Evolutionary conservation across 2,113 vertebrate genomes (phyloP).

Genomic region (Parus major): DNA sequence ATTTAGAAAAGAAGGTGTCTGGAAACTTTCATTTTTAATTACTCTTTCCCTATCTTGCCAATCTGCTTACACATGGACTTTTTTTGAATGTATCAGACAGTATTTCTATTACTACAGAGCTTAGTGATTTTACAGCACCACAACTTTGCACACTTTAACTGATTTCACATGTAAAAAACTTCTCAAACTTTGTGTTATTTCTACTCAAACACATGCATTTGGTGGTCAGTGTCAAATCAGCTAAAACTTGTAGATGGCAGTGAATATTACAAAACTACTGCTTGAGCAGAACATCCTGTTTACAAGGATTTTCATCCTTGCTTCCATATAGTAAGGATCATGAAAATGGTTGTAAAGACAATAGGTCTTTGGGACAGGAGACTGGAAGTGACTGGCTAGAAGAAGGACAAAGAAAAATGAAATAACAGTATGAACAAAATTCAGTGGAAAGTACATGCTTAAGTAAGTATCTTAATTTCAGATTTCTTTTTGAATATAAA

Average conservation of each 20-base stretch:
- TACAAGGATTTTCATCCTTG: too few relatives aligned
- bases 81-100: not conserved
- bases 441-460: fast-evolving
- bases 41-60: not conserved
- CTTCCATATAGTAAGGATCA: not conserved
- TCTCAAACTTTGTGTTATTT: not conserved
- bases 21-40: not conserved
- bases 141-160: not conserved
- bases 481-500: not conserved
- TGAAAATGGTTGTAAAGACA: not conserved
- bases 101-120: not conserved
- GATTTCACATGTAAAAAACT: not conserved
- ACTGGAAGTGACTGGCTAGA: not conserved
- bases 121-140: not conserved
- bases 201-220: not conserved
- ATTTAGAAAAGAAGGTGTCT: not conserved
- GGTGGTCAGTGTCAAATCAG: not conserved
- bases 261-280: not conserved
- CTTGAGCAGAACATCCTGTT: not conserved
- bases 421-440: not conserved
- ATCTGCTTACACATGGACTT: not conserved
- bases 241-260: not conserved
- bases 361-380: not conserved
- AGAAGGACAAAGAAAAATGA: not conserved
- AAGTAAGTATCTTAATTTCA: not conserved